Evolutionary conservation across 2,113 vertebrate species (phyloP), one percentile per base, ranked within the genome.

Genomic region (Cyanoderma ruficeps): DNA sequence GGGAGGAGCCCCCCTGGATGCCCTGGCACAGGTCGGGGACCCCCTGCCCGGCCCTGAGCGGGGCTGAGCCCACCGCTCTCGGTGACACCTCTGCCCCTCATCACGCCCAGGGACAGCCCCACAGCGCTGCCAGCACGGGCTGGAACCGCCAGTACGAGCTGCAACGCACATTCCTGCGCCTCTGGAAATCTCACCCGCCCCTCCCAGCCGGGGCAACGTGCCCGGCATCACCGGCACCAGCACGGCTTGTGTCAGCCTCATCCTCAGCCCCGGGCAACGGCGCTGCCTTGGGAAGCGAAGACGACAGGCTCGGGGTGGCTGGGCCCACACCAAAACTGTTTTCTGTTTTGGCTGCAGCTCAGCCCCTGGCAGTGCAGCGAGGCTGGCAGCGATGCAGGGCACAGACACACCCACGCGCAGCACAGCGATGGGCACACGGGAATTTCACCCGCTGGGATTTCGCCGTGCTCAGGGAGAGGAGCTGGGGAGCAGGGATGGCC

Each of bases 231-330:
- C 65, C 6, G 5, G 85, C 74, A 79, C 11, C 74, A 11, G 13
- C 47, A 25, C 33, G 9, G 87, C 68, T 16, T 52, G 23, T 39
- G 71, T 6, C 82, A 52, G 70, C 52, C 3, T 1, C 82, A 18
- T 37, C 57, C 86, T 6, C 6, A 33, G 83, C 83, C 75, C 25
- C 24, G 0, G 74, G 90, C 49, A 1, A 3, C 2, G 4, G 25
- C 31, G 15, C 83, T 2, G 37, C 17, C 69, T 59, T 5, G 11
- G 71, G 50, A 37, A 44, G 28, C 13, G n/a, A n/a, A 1, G 70
- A 3, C 42, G 4, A 1, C 27, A 17, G 33, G 46, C 3, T 0
- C 0, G 2, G 13, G 5, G 6, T 10, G n/a, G 44, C 67, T 1
- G 1, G 13, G 35, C 28, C 13, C 1, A 0, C 55, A 18, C 28